These are phyloP conservation scores for Ranitomeya imitator DNA, from an alignment of 2,113 vertebrate genomes.

Conservation along the genomic window DNA sequence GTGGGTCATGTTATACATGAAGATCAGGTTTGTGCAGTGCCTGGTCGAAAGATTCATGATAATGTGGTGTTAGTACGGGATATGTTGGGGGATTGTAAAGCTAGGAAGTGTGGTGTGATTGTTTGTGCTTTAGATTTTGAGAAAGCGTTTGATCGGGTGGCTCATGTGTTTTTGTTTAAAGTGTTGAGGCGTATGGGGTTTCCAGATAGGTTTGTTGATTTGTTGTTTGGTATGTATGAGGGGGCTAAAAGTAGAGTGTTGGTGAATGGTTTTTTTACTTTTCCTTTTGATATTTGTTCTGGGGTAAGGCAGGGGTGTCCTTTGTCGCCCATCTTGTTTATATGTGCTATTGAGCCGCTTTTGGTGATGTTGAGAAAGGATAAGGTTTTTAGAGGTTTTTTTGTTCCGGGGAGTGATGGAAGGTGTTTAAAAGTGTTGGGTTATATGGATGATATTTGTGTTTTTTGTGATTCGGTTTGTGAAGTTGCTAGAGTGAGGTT, in stretches of 20 bases:
- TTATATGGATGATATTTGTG: neutral
- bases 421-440: rapidly evolving
- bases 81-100: neutral
- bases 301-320: conserved; percentile 9
- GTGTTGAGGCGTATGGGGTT: neutral
- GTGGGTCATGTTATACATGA: neutral
- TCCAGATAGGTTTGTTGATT: neutral
- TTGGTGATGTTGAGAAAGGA: neutral
- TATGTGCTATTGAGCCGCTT: neutral
- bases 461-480: neutral
- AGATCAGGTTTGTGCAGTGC: neutral
- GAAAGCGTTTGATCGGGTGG: neutral
- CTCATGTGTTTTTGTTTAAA: neutral
- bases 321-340: too few species aligned
- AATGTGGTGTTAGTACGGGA: neutral
- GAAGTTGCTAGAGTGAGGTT: neutral
- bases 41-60: neutral
- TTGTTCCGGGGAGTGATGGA: too few species aligned
- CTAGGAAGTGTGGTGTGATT: neutral
- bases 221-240: neutral
- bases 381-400: rapidly evolving
- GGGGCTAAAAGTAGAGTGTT: neutral
- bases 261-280: neutral
- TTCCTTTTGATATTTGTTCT: rapidly evolving
- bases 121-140: neutral